Base-by-base conservation (phyloP, 1,140 invertebrate species). In the Tribolium madens region DNA sequence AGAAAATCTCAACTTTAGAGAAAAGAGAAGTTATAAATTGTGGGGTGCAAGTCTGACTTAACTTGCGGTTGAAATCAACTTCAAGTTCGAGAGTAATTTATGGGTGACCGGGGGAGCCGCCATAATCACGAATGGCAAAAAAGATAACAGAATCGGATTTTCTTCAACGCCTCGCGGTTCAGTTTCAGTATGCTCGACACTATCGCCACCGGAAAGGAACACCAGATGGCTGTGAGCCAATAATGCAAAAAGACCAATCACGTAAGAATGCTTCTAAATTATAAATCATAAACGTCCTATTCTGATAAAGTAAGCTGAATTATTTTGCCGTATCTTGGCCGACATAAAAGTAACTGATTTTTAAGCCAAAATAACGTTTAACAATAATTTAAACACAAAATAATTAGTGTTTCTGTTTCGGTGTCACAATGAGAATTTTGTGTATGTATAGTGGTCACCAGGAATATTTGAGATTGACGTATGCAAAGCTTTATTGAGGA, bases 71-170 rank as follows among this genome's bases (percentile, higher is more conserved):
- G 81, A 83, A 82, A 81, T 82, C 82, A 82, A 77, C 74, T 74
- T 75, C 75, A 79, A 80, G 78, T 82, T 79, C 60, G 57, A 17
- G 72, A 76, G 72, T 83, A 83, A 84, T 84, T 84, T 84, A 84
- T 84, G 77, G 73, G 36, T 76, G 81, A 78, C 77, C 78, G 76
- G 68, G 79, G 72, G 77, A 75, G 78, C 53, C 78, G 79, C 79
- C 80, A 83, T 84, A 84, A 84, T 83, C 81, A 79, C 78, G 83
- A 84, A 84, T 84, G 83, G 83, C 77, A 84, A 84, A 84, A 84
- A 84, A 84, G 83, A 84, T 84, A 84, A 84, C 83, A 82, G 76
- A 84, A 84, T 83, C 83, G 78, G 83, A 83, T 84, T 84, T 84
- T 81, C 81, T 83, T 82, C 78, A 74, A 78, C 77, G 81, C 77